Conservation (phyloP, 2,888 invertebrate species). For the Ctena decussata region DNA sequence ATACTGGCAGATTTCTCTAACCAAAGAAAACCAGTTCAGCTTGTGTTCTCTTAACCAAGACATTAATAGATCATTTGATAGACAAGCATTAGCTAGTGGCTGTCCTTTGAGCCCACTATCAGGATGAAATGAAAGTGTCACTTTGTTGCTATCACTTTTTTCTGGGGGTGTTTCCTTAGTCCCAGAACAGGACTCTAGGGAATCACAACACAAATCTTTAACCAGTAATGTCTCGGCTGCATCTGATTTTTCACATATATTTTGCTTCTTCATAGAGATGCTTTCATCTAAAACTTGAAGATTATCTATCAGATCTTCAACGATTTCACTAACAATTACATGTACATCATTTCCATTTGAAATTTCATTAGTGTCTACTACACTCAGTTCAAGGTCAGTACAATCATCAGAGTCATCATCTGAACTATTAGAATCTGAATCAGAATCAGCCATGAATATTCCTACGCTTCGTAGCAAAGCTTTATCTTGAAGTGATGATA, state of each 20-base stretch:
- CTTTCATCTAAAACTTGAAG: not conserved
- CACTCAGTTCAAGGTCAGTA: not conserved
- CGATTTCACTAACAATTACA: not conserved
- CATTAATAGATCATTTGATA: too few relatives aligned
- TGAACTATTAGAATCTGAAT: not conserved
- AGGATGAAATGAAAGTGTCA: too few relatives aligned
- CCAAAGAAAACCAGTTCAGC: too few relatives aligned
- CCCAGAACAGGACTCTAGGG: too few relatives aligned
- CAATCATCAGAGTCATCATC: not conserved
- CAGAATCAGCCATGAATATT: not conserved
- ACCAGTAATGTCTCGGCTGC: too few relatives aligned
- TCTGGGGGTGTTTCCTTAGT: too few relatives aligned
- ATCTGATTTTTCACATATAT: not conserved
- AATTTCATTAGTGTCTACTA: not conserved
- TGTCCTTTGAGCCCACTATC: too few relatives aligned
- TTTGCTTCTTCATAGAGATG: not conserved
- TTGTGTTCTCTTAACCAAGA: too few relatives aligned
- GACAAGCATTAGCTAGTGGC: too few relatives aligned
- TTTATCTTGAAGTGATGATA: not conserved
- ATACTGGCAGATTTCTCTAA: too few relatives aligned
- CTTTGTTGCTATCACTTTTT: too few relatives aligned
- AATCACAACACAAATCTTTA: too few relatives aligned
- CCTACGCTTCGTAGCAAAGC: not conserved
- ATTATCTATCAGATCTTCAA: not conserved
- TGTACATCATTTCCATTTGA: not conserved